Conservation (phyloP, 2,113 vertebrate species). For the Eulemur rufifrons region DNA sequence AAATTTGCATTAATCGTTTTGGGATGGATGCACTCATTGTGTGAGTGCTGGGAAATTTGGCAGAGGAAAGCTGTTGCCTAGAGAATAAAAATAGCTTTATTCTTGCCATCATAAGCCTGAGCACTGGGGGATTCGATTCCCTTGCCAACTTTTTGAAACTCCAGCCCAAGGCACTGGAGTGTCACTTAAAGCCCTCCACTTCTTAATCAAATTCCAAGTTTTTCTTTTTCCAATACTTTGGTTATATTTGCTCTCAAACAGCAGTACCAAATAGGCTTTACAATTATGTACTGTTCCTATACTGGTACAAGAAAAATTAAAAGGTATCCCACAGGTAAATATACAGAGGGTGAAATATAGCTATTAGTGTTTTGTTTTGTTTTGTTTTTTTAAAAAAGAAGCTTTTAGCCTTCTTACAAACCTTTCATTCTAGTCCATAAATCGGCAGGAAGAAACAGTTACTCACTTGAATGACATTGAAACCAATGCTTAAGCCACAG, state of each 20-base stretch:
- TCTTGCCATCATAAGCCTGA: constrained; percentile 50
- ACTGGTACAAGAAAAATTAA: background rate
- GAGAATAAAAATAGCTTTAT: constrained; percentile 78
- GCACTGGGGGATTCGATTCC: constrained; percentile 62
- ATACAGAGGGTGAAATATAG: background rate
- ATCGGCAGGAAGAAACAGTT: constrained; percentile 31
- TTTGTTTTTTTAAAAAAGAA: background rate
- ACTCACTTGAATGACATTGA: background rate
- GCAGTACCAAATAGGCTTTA: background rate
- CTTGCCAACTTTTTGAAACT: constrained; percentile 69
- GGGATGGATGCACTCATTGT: constrained; percentile 76
- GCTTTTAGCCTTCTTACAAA: background rate
- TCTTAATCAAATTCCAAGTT: constrained; percentile 63
- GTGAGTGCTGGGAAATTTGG: constrained; percentile 72
- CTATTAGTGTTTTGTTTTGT: background rate
- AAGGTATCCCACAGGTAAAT: constrained; percentile 22
- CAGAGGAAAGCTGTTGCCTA: constrained; percentile 66
- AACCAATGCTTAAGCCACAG: constrained; percentile 32
- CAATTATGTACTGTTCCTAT: background rate
- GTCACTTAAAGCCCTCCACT: constrained; percentile 59
- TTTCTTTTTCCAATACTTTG: background rate
- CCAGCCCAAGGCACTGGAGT: constrained; percentile 61
- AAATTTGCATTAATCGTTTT: constrained; percentile 79
- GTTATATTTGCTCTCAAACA: constrained; percentile 50
- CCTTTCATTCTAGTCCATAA: constrained; percentile 25